phyloP scores from a whole-genome alignment of 2,113 vertebrate species.

The Dicentrarchus labrax region DNA sequence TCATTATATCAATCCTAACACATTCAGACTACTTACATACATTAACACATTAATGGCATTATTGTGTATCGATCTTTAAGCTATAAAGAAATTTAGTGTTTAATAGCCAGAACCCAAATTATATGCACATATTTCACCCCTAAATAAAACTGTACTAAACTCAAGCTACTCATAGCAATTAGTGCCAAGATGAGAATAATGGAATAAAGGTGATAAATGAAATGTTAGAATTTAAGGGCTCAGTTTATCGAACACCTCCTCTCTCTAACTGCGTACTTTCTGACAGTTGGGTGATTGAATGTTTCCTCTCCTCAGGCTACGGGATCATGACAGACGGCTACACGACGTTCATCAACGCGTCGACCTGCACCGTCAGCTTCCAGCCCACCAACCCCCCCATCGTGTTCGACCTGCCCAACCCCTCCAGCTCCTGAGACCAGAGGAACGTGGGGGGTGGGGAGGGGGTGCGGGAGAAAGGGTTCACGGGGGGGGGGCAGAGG shows the following conservation, averaged over 20 bases:
- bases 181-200: too few relatives aligned
- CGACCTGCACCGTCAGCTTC: slow-evolving; percentile 98
- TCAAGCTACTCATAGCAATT: not conserved
- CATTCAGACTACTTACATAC: too few relatives aligned
- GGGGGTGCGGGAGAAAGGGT: slow-evolving; percentile 36
- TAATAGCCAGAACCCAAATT: not conserved
- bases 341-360: slow-evolving; percentile 97
- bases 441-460: too few relatives aligned
- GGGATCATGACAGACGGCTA: slow-evolving; percentile 98
- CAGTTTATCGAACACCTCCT: too few relatives aligned
- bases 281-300: too few relatives aligned
- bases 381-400: slow-evolving; percentile 98
- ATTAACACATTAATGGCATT: too few relatives aligned
- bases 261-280: too few relatives aligned
- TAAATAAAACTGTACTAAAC: not conserved
- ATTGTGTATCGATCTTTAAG: too few relatives aligned
- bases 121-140: not conserved
- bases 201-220: not conserved
- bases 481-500: not conserved
- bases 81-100: not conserved
- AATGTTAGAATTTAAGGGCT: too few relatives aligned
- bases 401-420: slow-evolving; percentile 98
- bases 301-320: slow-evolving; percentile 87
- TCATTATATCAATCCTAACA: too few relatives aligned
- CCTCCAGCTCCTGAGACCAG: slow-evolving; percentile 92